A percentile compares a stretch with the other conserved stretches of the same genome.
Evolutionary conservation across 2,888 invertebrate species (phyloP).

Genomic region (Pseudococcus longispinus): DNA sequence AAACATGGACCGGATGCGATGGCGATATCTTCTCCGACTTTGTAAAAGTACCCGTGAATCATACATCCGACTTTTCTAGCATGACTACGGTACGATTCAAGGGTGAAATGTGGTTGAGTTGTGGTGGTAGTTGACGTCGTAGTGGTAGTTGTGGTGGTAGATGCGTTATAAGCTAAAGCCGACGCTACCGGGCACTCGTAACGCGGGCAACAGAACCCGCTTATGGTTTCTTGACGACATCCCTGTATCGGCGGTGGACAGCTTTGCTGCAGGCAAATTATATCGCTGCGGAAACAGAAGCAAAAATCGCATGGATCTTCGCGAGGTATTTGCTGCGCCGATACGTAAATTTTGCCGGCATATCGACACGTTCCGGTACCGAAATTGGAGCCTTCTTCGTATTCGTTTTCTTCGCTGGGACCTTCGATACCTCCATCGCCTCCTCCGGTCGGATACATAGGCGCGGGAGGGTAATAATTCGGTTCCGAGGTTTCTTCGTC

Average conservation of each 20-base stretch:
- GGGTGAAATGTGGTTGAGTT: conserved; percentile 78
- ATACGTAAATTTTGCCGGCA: conserved; percentile 90
- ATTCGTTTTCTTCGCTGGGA: conserved; percentile 64
- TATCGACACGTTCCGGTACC: conserved; percentile 91
- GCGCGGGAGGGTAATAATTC: conserved; percentile 30
- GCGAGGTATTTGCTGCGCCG: conserved; percentile 92
- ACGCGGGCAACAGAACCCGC: conserved; percentile 92
- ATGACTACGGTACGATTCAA: conserved; percentile 79
- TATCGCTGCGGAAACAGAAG: conserved; percentile 95
- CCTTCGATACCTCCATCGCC: background rate
- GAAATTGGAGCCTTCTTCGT: conserved; percentile 80
- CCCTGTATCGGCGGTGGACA: conserved; percentile 93
- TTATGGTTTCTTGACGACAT: conserved; percentile 90
- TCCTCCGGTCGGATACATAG: conserved; percentile 42
- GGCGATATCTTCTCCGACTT: conserved; percentile 83
- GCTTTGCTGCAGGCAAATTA: conserved; percentile 92
- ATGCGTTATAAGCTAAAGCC: conserved; percentile 81
- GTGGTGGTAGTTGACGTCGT: conserved; percentile 78
- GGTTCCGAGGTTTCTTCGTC: conserved; percentile 59
- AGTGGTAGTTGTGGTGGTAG: conserved; percentile 87
- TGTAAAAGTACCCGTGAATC: conserved; percentile 83
- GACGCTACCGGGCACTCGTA: conserved; percentile 92
- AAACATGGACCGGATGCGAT: conserved; percentile 91
- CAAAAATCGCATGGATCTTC: conserved; percentile 96
- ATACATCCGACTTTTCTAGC: conserved; percentile 82